Percentiles rank a stretch among this genome's conserved stretches.
Evolutionary conservation across 1,140 invertebrate species (phyloP).

Genomic region (Cryptotermes secundus): DNA sequence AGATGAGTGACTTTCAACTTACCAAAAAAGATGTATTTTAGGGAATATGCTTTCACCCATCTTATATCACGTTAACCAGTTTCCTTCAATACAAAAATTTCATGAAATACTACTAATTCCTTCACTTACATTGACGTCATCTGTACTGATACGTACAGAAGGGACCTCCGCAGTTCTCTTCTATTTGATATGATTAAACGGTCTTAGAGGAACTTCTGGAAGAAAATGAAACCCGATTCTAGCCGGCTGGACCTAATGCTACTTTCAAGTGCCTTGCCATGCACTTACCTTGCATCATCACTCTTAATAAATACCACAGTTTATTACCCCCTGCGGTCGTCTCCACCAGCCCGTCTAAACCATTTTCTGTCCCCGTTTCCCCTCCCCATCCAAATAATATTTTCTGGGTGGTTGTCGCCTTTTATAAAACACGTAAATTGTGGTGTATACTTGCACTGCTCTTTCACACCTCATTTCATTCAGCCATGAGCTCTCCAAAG

Average conservation of each 20-base stretch:
- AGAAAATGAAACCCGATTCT: neutral
- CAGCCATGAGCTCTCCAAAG: neutral
- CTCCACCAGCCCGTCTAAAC: neutral
- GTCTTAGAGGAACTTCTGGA: neutral
- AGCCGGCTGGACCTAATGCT: neutral
- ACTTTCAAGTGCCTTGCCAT: neutral
- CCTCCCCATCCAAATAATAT: neutral
- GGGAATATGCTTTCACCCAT: too few species aligned
- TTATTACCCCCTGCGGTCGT: neutral
- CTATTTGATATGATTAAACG: neutral
- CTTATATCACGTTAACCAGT: too few species aligned
- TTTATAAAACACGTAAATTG: neutral
- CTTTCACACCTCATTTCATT: neutral
- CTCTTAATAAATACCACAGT: neutral
- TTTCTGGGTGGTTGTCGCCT: neutral
- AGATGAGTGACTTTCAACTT: too few species aligned
- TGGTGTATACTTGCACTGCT: neutral
- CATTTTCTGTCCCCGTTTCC: neutral
- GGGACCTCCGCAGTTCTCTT: neutral
- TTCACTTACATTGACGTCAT: too few species aligned
- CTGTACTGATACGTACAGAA: too few species aligned
- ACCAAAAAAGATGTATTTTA: too few species aligned
- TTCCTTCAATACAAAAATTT: too few species aligned
- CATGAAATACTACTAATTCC: too few species aligned
- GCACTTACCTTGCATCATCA: neutral